Percentiles rank a stretch among this genome's conserved stretches.
Conservation (phyloP, 2,113 vertebrate genomes). For the Prunella fulvescens region DNA sequence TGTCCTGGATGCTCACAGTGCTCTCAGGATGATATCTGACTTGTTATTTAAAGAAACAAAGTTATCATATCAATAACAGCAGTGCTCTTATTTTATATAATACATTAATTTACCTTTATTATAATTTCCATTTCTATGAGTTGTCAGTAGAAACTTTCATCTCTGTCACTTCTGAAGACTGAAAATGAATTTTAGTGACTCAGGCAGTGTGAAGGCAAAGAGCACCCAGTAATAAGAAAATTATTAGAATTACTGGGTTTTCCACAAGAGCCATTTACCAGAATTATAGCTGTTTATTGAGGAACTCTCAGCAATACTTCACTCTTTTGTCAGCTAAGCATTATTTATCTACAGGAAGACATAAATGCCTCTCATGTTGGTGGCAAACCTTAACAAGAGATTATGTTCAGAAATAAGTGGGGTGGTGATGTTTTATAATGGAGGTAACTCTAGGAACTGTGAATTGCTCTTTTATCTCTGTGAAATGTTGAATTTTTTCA, state of each 20-base stretch:
- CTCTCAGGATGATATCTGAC: neutral
- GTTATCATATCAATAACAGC: neutral
- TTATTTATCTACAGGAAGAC: neutral
- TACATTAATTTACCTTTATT: neutral
- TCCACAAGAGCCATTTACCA: neutral
- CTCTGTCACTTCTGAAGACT: neutral
- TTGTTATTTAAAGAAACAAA: neutral
- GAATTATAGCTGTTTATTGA: neutral
- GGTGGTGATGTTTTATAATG: neutral
- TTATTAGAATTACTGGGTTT: conserved; percentile 6
- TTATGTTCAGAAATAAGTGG: neutral
- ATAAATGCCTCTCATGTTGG: neutral
- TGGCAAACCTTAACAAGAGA: neutral
- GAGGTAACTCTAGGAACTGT: neutral
- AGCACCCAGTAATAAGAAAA: neutral
- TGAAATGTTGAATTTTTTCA: neutral
- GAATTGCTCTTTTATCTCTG: neutral
- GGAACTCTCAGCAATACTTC: neutral
- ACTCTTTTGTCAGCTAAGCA: neutral
- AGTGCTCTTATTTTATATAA: neutral
- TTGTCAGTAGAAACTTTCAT: neutral
- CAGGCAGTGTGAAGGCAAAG: neutral
- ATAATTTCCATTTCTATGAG: neutral
- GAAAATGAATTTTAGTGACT: neutral
- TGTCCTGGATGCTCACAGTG: neutral